A percentile compares a stretch with the other conserved stretches of the same genome.
Conservation (phyloP, 2,888 invertebrate species). For the Arctia plantaginis region DNA sequence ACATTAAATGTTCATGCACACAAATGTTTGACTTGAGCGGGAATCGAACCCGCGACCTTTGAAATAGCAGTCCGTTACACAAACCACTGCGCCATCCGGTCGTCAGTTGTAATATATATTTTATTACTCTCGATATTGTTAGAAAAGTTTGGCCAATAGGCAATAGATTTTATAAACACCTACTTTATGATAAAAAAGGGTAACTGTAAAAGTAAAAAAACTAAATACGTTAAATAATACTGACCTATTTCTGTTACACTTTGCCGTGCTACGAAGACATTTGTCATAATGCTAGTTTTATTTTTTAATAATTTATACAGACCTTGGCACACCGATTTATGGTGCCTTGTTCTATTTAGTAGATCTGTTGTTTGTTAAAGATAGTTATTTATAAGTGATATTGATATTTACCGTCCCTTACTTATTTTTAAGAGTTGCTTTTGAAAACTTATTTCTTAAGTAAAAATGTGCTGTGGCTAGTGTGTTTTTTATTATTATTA, state of each 20-base stretch:
- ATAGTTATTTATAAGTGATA: background rate
- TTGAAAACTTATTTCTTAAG: too few relatives aligned
- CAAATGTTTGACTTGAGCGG: too few relatives aligned
- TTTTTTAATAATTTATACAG: conserved; percentile 32
- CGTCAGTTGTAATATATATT: too few relatives aligned
- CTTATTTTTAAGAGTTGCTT: too few relatives aligned
- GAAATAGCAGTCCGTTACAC: too few relatives aligned
- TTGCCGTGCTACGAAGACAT: conserved; percentile 25
- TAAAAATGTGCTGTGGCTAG: too few relatives aligned
- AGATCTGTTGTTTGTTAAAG: background rate
- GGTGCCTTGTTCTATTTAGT: conserved; percentile 28
- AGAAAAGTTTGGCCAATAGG: background rate
- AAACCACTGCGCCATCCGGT: too few relatives aligned
- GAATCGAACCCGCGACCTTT: too few relatives aligned
- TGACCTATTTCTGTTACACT: background rate
- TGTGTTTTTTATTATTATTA: too few relatives aligned
- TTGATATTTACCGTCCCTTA: background rate
- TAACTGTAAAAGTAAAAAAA: background rate
- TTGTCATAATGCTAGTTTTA: conserved; percentile 25
- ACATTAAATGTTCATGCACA: too few relatives aligned
- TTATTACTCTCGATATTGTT: background rate
- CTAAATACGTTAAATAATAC: background rate
- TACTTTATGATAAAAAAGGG: background rate
- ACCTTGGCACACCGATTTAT: conserved; percentile 37
- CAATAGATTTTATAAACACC: background rate